Base-by-base conservation (phyloP, 2,113 vertebrate species). In the Ellobius talpinus region DNA sequence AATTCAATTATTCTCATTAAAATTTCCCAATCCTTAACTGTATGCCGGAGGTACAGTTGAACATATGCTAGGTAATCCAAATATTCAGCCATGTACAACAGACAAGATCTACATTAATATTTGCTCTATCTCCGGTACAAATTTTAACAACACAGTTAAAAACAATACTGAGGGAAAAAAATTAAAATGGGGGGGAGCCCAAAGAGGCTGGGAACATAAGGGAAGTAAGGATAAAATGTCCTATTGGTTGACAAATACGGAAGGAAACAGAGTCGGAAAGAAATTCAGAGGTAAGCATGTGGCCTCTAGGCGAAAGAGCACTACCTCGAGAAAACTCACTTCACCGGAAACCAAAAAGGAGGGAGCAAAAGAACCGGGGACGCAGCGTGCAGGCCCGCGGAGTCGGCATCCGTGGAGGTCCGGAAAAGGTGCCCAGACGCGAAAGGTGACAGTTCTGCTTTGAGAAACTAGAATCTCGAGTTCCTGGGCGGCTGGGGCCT, bases 311-410 rank as follows among this genome's bases (percentile, higher is more conserved):
- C 70, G 6, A 33, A 42, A 72, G 36, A 72, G 39, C 52, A 33
- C 68, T 17, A 26, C 89, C 81, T 91, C 68, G 13, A 86, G 86
- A 81, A 73, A 47, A 42, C 92, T 55, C 79, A 63, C 81, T 90
- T 72, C 73, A n/a, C 91, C 36, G 82, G 93, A 87, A 84, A 55
- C 42, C 89, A 86, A 65, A 42, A 72, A 11, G 1, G 52, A 33
- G 66, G n/a, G 85, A 26, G 55, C 33, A 29, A 70, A 93, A 45
- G 52, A 29, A 24, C 17, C 2, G 23, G 78, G 2, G 7, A 33
- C 39, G 90, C 23, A 19, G 87, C 3, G 11, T 8, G 72, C 26
- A 31, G 33, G 31, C 16, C 93, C 45, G 3, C 36, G 13, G 70
- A 45, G 90, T 33, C 58, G 4, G 66, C 58, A 1, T 2, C 55